Evolutionary conservation across 2,888 invertebrate genomes (phyloP).

Genomic region (Ferrisia virgata): DNA sequence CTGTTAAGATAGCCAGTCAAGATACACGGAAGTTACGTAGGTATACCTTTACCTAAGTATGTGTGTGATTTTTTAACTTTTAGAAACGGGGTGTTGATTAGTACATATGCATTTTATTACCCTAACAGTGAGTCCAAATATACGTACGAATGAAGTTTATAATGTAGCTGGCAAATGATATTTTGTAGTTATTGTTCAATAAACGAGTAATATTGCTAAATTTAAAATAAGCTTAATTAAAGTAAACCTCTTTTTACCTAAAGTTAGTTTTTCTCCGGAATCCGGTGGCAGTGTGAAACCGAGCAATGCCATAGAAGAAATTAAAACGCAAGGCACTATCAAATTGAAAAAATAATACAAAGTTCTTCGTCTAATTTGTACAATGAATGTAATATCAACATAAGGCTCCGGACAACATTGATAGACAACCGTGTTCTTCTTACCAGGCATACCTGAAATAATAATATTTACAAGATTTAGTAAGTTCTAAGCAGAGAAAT

Average conservation of each 20-base stretch:
- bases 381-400: conserved; percentile 94
- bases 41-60: background rate
- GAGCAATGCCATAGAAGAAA: conserved; percentile 96
- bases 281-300: conserved; percentile 98
- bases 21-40: background rate
- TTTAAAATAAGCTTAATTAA: background rate
- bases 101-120: background rate
- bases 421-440: conserved; percentile 85
- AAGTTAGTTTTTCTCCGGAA: conserved; percentile 91
- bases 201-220: background rate
- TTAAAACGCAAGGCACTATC: conserved; percentile 97
- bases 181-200: background rate
- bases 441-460: conserved; percentile 79
- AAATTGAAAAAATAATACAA: conserved; percentile 99
- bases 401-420: conserved; percentile 92
- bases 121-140: too few relatives aligned
- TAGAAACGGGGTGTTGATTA: background rate
- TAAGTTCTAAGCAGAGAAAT: background rate
- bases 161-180: too few relatives aligned
- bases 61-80: background rate
- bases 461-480: background rate
- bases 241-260: conserved; percentile 62
- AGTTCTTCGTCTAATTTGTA: conserved; percentile 92
- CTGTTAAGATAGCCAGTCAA: background rate
- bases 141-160: too few relatives aligned